phyloP scores from a whole-genome alignment of 1,140 invertebrate species.

The Ostrea denselamellosa region DNA sequence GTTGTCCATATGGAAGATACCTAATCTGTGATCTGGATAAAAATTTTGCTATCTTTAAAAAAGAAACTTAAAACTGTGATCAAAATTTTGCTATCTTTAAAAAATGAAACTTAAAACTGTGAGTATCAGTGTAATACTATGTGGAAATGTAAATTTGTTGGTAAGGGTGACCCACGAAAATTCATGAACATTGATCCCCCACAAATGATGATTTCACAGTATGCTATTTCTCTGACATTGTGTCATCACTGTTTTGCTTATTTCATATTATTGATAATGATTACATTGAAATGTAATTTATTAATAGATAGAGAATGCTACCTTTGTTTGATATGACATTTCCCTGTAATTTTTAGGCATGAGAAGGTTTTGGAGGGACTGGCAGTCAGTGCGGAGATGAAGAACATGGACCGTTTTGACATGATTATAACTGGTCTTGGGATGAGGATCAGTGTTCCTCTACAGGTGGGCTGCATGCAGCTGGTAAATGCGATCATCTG shows the following conservation, averaged over 20 bases:
- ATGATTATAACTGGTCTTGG: slow-evolving; percentile 27
- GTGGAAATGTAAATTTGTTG: too few species aligned
- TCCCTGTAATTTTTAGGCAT: slow-evolving; percentile 22
- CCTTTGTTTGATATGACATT: not conserved
- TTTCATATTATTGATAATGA: not conserved
- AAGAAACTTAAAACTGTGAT: too few species aligned
- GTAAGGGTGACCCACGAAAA: too few species aligned
- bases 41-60: too few species aligned
- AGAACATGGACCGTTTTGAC: slow-evolving; percentile 24
- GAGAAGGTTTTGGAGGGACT: slow-evolving; percentile 39
- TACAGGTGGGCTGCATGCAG: slow-evolving; percentile 88
- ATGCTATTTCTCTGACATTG: too few species aligned
- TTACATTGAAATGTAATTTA: not conserved
- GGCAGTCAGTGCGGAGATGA: not conserved
- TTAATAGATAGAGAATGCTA: not conserved
- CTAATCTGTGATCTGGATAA: too few species aligned
- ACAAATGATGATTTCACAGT: too few species aligned
- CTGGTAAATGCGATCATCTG: slow-evolving; percentile 95
- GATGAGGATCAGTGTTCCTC: not conserved
- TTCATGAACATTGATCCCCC: too few species aligned
- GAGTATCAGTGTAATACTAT: too few species aligned
- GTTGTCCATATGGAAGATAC: too few species aligned
- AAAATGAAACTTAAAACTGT: too few species aligned
- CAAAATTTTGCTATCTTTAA: too few species aligned
- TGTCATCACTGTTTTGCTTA: not conserved